Evolutionary conservation across 1,140 invertebrate genomes (phyloP), one percentile per base, ranked within the genome.

Genomic region (Brachionus rotundiformis): DNA sequence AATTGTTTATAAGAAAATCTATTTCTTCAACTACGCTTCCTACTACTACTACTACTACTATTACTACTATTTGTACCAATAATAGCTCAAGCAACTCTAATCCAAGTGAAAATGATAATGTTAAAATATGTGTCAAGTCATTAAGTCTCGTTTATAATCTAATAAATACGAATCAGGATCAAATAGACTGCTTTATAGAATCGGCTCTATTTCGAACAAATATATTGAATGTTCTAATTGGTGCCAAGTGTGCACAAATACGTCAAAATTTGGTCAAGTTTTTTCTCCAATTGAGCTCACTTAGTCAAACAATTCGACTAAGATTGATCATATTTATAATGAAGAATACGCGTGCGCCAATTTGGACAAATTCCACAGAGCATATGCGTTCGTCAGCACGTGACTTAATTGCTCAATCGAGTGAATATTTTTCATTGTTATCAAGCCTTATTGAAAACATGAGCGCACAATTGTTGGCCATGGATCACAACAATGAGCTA

Each of bases 341-440:
- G 19, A 84, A 90, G 5, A 89, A 89, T 82, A 89, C 89, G 75
- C 88, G 87, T n/a, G 86, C 90, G n/a, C 90, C 90, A 4, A 86
- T 90, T 81, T 90, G 90, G 90, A 88, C 90, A 19, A 85, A 89
- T 3, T 89, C 89, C 4, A 86, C 87, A 65, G 85, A 84, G 27
- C 33, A 33, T 19, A 86, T 88, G 7, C 84, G 90, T 29, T 88
- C 89, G 10, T 86, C 88, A 76, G 89, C 86, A 81, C 89, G 89
- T 75, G 87, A 86, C 86, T 87, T 82, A 83, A 82, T 82, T 68
- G 3, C 1, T 49, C 90, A 90, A 83, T 90, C 89, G 83, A 85
- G 85, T 8, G 88, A 90, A 84, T 90, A 90, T 83, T 90, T 90
- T 87, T 88, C 89, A 80, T 85, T 90, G 23, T 83, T 87, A 23